A percentile compares a stretch with the other conserved stretches of the same genome.
Evolutionary conservation across 2,113 vertebrate species (phyloP).

Genomic region (Oophaga pumilio): DNA sequence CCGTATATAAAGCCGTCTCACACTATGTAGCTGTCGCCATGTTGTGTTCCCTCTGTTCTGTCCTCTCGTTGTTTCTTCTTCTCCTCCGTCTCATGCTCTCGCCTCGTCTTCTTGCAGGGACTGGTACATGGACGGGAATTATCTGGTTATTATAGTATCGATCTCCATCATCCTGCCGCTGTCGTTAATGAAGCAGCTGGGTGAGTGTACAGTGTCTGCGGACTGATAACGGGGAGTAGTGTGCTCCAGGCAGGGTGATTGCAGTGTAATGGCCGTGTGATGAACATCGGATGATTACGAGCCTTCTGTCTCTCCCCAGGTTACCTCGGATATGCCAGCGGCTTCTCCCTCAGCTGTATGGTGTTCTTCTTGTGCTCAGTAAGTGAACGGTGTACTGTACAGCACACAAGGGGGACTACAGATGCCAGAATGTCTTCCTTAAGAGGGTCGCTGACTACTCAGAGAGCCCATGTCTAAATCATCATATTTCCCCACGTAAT

Average conservation of each 20-base stretch:
- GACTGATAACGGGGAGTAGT: neutral
- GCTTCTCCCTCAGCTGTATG: constrained; percentile 98
- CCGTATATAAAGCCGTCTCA: no score
- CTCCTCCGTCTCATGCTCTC: neutral
- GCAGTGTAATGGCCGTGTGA: neutral
- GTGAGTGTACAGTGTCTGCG: constrained; percentile 72
- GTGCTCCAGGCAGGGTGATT: neutral
- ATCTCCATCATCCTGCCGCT: constrained; percentile 85
- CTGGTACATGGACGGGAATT: constrained; percentile 97
- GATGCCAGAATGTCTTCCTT: neutral
- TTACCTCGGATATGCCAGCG: constrained; percentile 94
- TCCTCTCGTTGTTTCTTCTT: neutral
- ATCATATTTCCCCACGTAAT: no score
- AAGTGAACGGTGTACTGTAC: constrained; percentile 65
- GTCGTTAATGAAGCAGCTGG: constrained; percentile 95
- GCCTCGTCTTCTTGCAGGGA: constrained; percentile 70
- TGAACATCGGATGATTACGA: neutral
- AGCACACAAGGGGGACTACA: accelerated
- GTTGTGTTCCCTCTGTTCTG: no score
- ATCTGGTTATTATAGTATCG: constrained; percentile 92
- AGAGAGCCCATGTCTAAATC: no score
- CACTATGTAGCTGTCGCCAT: no score
- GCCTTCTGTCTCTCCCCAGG: constrained; percentile 70
- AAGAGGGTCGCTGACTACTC: no score
- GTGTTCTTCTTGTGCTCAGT: constrained; percentile 93